These are phyloP conservation scores for Andrena chrysosceles DNA, from an alignment of 2,888 invertebrate genomes.

Conservation along the genomic window DNA sequence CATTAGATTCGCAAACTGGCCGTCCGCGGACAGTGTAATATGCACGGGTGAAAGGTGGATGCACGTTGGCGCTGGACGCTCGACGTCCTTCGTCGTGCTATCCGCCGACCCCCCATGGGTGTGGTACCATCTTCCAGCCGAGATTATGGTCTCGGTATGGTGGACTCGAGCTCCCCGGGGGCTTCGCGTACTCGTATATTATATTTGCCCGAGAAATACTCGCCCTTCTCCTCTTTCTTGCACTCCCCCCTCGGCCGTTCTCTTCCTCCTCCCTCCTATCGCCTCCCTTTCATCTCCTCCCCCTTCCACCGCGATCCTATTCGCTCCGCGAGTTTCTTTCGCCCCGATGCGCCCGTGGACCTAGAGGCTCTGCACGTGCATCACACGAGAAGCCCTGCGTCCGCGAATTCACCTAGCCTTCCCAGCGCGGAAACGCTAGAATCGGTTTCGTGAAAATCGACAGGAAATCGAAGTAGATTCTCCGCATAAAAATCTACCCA, in stretches of 20 bases:
- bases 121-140: constrained; percentile 75
- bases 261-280: constrained; percentile 21
- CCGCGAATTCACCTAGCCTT: constrained; percentile 3
- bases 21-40: constrained; percentile 24
- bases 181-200: constrained; percentile 72
- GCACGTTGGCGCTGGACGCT: constrained; percentile 21
- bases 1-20: not conserved
- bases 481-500: not conserved
- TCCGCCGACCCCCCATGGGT: constrained; percentile 76
- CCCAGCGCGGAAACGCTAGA: not conserved
- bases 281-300: not conserved
- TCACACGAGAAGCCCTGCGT: not conserved
- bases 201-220: constrained; percentile 72
- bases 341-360: constrained; percentile 6
- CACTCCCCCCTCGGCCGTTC: not conserved
- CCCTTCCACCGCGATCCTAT: constrained; percentile 1
- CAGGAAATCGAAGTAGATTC: not conserved
- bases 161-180: constrained; percentile 70
- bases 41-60: constrained; percentile 63
- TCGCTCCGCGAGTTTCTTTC: constrained; percentile 10
- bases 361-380: constrained; percentile 48
- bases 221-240: constrained; percentile 14
- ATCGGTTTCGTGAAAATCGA: too few species aligned
- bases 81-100: constrained; percentile 39
- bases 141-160: constrained; percentile 69